phyloP scores from a whole-genome alignment of 1,140 invertebrate genomes.

The Ctenoplectra terminalis region DNA sequence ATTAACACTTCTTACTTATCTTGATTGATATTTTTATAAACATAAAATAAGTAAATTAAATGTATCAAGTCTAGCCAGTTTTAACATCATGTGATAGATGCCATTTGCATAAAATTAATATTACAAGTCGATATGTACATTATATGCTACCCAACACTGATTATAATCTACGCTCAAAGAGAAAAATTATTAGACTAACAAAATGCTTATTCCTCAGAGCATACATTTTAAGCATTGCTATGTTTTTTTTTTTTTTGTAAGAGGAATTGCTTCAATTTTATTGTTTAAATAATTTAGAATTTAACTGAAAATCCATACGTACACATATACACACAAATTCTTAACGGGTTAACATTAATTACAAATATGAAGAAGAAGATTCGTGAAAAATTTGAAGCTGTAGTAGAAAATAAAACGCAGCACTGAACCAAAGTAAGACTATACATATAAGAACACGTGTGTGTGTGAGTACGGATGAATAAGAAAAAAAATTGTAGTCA shows the following conservation, averaged over 20 bases:
- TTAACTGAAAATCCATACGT: slow-evolving; percentile 31
- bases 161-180: slow-evolving; percentile 38
- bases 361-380: neutral
- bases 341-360: neutral
- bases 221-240: slow-evolving; percentile 63
- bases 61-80: neutral
- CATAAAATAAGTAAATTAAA: neutral
- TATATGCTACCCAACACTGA: slow-evolving; percentile 59
- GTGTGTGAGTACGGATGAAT: slow-evolving; percentile 60
- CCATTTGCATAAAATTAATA: neutral
- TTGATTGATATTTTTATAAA: neutral
- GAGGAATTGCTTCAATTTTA: slow-evolving; percentile 27
- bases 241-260: neutral
- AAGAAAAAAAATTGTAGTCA: slow-evolving; percentile 29
- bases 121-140: neutral
- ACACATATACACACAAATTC: slow-evolving; percentile 32
- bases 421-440: neutral
- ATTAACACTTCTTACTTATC: too few relatives aligned
- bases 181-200: slow-evolving; percentile 46
- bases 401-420: neutral
- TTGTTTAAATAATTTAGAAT: slow-evolving; percentile 36
- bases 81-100: neutral
- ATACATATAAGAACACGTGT: neutral
- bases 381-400: neutral
- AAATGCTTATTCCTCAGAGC: slow-evolving; percentile 45